phyloP scores from a whole-genome alignment of 2,113 vertebrate genomes.

The Sorex fumeus region DNA sequence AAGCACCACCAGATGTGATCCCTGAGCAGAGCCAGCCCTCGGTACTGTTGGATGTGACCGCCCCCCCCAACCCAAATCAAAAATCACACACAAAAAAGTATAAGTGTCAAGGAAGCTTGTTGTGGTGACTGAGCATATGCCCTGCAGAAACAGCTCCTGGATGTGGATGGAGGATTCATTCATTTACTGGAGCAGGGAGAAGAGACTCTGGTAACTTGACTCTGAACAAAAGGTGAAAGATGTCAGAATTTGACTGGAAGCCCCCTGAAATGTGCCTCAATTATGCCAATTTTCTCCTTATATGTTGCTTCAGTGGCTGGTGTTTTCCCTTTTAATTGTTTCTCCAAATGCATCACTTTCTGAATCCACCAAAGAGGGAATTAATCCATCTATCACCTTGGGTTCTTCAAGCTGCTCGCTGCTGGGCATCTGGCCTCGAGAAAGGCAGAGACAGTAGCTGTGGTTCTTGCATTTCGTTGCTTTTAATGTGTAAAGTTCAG shows the following conservation, averaged over 20 bases:
- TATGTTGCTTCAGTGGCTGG: conserved; percentile 3
- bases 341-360: not conserved
- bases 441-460: not conserved
- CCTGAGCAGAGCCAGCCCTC: too few relatives aligned
- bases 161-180: not conserved
- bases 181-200: not conserved
- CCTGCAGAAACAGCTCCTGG: not conserved
- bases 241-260: not conserved
- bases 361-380: not conserved
- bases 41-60: too few relatives aligned
- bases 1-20: too few relatives aligned
- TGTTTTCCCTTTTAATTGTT: not conserved
- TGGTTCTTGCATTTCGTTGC: not conserved
- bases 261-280: not conserved
- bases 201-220: not conserved
- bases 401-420: not conserved
- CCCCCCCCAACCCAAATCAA: too few relatives aligned
- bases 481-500: not conserved
- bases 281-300: not conserved
- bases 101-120: not conserved
- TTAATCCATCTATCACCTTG: not conserved
- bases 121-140: not conserved
- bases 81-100: not conserved
- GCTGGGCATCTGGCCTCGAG: not conserved
- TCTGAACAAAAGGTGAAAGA: not conserved